Percentiles rank a stretch among this genome's conserved stretches.
phyloP scores from a whole-genome alignment of 2,797 vertebrate genomes.

The Phoeniculus purpureus region DNA sequence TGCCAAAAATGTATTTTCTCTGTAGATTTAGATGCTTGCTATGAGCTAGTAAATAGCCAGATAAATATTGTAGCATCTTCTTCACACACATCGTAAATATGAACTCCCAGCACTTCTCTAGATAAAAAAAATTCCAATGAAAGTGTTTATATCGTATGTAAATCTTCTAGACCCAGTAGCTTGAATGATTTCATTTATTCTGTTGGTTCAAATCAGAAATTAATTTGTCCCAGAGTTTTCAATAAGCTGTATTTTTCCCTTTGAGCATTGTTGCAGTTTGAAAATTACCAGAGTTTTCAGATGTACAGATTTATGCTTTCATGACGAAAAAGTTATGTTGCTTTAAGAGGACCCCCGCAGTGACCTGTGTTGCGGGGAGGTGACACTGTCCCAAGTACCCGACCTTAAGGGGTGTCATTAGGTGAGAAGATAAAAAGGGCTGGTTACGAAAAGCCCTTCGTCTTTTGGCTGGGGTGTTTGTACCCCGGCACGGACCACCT shows the following conservation, averaged over 20 bases:
- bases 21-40: conserved; percentile 5
- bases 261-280: too few relatives aligned
- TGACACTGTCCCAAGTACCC: too few relatives aligned
- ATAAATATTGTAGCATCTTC: not conserved
- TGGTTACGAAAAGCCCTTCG: too few relatives aligned
- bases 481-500: too few relatives aligned
- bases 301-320: too few relatives aligned
- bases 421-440: too few relatives aligned
- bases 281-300: too few relatives aligned
- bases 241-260: not conserved
- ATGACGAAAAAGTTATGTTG: too few relatives aligned
- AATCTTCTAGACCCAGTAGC: not conserved
- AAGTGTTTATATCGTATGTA: not conserved
- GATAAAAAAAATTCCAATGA: not conserved
- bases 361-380: too few relatives aligned
- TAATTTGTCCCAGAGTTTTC: not conserved
- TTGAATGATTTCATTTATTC: conserved; percentile 30
- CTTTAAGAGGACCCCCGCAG: too few relatives aligned
- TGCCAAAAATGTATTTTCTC: conserved; percentile 21
- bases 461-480: too few relatives aligned
- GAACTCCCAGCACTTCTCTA: not conserved
- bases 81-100: not conserved
- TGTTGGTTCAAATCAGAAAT: not conserved
- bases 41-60: conserved; percentile 6
- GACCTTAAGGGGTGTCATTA: too few relatives aligned